Evolutionary conservation across 1,140 invertebrate species (phyloP).

Genomic region (Pectinophora gossypiella): DNA sequence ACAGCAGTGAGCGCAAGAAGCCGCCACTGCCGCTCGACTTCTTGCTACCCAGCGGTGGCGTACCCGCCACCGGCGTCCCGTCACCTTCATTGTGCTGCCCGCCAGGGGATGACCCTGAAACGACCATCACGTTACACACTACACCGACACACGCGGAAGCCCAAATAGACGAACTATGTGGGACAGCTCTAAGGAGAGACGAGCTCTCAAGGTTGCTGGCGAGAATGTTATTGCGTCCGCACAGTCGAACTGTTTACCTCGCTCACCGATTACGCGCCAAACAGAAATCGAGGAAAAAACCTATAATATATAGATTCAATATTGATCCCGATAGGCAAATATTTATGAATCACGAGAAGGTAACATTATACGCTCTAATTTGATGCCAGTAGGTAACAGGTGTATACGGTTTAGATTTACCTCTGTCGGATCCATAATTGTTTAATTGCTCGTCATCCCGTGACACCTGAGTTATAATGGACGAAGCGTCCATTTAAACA

Average conservation of each 20-base stretch:
- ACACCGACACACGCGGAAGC: slow-evolving; percentile 24
- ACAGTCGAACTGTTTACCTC: slow-evolving; percentile 71
- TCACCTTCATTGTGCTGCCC: slow-evolving; percentile 69
- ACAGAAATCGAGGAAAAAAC: slow-evolving; percentile 33
- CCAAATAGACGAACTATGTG: slow-evolving; percentile 15
- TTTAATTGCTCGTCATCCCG: slow-evolving; percentile 96
- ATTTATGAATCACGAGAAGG: slow-evolving; percentile 47
- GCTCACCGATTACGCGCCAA: slow-evolving; percentile 32
- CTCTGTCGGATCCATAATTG: slow-evolving; percentile 93
- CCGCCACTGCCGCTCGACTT: slow-evolving; percentile 76
- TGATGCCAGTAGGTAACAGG: slow-evolving; percentile 73
- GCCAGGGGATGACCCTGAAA: slow-evolving; percentile 60
- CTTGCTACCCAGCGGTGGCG: slow-evolving; percentile 58
- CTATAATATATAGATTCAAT: slow-evolving; percentile 35
- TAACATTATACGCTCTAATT: slow-evolving; percentile 73
- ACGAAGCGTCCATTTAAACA: slow-evolving; percentile 95
- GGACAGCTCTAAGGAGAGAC: no score
- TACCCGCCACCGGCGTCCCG: slow-evolving; percentile 64
- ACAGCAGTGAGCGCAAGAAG: slow-evolving; percentile 89
- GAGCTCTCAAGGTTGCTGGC: slow-evolving; percentile 64
- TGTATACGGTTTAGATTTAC: slow-evolving; percentile 81
- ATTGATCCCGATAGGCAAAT: slow-evolving; percentile 43
- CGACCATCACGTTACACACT: slow-evolving; percentile 39
- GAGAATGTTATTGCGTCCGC: slow-evolving; percentile 60
- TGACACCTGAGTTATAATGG: slow-evolving; percentile 98